Conservation (phyloP, 2,888 invertebrate genomes). For the Limenitis camilla region DNA sequence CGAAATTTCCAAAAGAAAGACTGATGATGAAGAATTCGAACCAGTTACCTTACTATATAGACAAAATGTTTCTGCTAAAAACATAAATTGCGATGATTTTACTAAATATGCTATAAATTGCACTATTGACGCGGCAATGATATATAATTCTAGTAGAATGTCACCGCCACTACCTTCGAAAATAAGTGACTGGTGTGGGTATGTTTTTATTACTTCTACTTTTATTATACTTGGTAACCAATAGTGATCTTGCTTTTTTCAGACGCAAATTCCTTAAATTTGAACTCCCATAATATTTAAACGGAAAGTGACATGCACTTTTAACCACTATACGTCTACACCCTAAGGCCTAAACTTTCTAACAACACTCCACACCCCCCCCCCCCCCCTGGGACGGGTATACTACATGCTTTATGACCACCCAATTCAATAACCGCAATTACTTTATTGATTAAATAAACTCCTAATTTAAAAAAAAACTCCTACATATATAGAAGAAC, state of each 20-base stretch:
- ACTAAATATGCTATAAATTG: conserved; percentile 46
- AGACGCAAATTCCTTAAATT: too few relatives aligned
- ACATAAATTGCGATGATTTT: conserved; percentile 52
- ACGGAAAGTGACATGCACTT: too few relatives aligned
- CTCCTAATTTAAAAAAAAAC: too few relatives aligned
- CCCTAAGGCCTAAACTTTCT: too few relatives aligned
- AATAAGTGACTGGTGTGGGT: conserved; percentile 56
- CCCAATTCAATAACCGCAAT: too few relatives aligned
- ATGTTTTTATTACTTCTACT: conserved; percentile 17
- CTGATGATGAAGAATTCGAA: conserved; percentile 40
- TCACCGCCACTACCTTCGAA: conserved; percentile 50
- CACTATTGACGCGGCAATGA: conserved; percentile 42
- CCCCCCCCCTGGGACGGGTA: too few relatives aligned
- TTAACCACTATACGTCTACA: too few relatives aligned
- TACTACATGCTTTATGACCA: too few relatives aligned
- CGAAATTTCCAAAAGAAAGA: background rate
- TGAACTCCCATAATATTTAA: too few relatives aligned
- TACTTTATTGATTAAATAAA: too few relatives aligned
- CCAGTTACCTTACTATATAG: conserved; percentile 34
- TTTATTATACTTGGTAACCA: background rate
- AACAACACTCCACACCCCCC: too few relatives aligned
- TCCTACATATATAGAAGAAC: too few relatives aligned
- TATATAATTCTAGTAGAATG: conserved; percentile 49
- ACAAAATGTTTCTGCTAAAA: conserved; percentile 32
- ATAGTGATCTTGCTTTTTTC: background rate